Conservation (phyloP, 2,888 invertebrate species). For the Liposcelis brunnea region DNA sequence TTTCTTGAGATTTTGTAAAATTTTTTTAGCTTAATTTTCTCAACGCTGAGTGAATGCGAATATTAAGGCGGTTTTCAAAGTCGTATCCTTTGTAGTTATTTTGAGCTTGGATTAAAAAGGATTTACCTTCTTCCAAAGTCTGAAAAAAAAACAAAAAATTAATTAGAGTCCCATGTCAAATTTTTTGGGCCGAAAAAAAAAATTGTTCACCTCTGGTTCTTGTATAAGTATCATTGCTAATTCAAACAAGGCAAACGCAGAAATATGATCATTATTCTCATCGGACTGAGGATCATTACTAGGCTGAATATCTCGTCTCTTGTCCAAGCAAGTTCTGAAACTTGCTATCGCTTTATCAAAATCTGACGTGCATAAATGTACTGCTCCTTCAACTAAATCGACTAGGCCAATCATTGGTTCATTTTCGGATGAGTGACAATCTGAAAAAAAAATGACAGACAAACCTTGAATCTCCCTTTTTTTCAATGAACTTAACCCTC, state of each 20-base stretch:
- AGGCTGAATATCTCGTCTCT: slow-evolving; percentile 19
- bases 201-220: slow-evolving; percentile 26
- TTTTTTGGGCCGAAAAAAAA: too few species aligned
- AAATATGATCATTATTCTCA: slow-evolving; percentile 35
- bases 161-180: slow-evolving; percentile 6
- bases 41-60: slow-evolving; percentile 39
- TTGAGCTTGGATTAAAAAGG: slow-evolving; percentile 30
- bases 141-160: slow-evolving; percentile 22
- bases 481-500: too few species aligned
- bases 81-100: slow-evolving; percentile 43
- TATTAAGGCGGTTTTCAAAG: slow-evolving; percentile 44
- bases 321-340: slow-evolving; percentile 26
- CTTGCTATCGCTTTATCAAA: slow-evolving; percentile 23
- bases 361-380: slow-evolving; percentile 28
- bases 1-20: slow-evolving; percentile 8
- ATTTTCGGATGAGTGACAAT: slow-evolving; percentile 22
- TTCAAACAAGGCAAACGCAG: slow-evolving; percentile 47
- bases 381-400: slow-evolving; percentile 33
- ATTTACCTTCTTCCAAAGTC: slow-evolving; percentile 35
- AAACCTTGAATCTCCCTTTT: too few species aligned
- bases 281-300: slow-evolving; percentile 17
- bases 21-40: slow-evolving; percentile 18
- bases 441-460: slow-evolving; percentile 23
- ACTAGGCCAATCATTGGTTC: slow-evolving; percentile 40
- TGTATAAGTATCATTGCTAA: slow-evolving; percentile 34